These are phyloP conservation scores for Etheostoma nigrum DNA, from an alignment of 2,797 vertebrate species.

Conservation along the genomic window DNA sequence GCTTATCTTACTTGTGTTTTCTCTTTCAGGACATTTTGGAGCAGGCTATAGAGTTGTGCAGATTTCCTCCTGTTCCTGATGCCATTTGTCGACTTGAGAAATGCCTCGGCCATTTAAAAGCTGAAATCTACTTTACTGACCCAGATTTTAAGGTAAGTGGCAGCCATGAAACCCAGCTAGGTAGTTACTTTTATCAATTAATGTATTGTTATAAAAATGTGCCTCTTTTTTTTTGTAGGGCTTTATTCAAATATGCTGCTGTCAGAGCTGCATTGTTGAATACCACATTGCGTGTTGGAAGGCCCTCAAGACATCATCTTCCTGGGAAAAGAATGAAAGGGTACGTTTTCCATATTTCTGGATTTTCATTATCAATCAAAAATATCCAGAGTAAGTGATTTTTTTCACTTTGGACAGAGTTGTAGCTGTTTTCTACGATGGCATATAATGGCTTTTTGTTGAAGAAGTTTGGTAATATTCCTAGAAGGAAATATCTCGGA, in stretches of 20 bases:
- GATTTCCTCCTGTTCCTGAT: conserved; percentile 91
- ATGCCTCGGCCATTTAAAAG: conserved; percentile 85
- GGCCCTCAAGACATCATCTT: conserved; percentile 86
- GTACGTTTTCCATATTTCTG: conserved; percentile 71
- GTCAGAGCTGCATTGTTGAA: conserved; percentile 90
- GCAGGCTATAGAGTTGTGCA: conserved; percentile 87
- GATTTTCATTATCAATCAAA: background rate
- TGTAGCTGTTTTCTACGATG: too few species aligned
- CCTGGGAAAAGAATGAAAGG: conserved; percentile 93
- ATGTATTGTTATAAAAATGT: background rate
- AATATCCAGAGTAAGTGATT: background rate
- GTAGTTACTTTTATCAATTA: background rate
- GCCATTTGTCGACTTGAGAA: conserved; percentile 89
- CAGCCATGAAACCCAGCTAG: accelerated
- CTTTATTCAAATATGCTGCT: conserved; percentile 91
- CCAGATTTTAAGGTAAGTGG: conserved; percentile 93
- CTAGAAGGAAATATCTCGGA: too few species aligned
- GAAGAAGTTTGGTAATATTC: too few species aligned
- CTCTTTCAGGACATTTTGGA: conserved; percentile 84
- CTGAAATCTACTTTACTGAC: conserved; percentile 93
- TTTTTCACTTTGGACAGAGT: background rate
- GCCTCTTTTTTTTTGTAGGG: conserved; percentile 81
- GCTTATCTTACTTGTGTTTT: background rate
- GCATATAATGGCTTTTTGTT: too few species aligned
- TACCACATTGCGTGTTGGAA: conserved; percentile 97